These are phyloP conservation scores for Diplogasteroides magnus DNA, from an alignment of 1,140 invertebrate genomes.

Conservation along the genomic window DNA sequence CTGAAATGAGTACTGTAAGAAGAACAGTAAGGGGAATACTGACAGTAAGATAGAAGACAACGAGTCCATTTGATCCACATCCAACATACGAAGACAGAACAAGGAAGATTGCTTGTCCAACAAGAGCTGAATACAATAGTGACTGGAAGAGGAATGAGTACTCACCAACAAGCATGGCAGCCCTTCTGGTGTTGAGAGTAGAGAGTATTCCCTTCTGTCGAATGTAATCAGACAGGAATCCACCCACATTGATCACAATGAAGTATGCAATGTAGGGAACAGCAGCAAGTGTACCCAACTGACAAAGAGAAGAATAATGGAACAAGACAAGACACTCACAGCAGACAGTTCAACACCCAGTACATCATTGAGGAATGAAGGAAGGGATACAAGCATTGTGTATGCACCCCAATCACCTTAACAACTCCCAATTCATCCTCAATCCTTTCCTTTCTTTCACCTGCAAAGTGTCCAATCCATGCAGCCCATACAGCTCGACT, in stretches of 20 bases:
- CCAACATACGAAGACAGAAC: constrained; percentile 40
- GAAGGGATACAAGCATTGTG: constrained; percentile 83
- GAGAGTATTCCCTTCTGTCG: constrained; percentile 39
- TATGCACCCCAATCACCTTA: constrained; percentile 80
- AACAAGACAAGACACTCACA: constrained; percentile 23
- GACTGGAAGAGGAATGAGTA: too few species aligned
- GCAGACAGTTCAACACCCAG: constrained; percentile 59
- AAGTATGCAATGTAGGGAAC: constrained; percentile 71
- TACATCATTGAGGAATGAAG: constrained; percentile 85
- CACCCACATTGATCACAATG: constrained; percentile 58
- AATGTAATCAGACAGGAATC: constrained; percentile 59
- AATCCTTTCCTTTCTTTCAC: constrained; percentile 46
- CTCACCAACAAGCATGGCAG: constrained; percentile 50
- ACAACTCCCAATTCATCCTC: not conserved
- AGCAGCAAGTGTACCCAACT: constrained; percentile 81
- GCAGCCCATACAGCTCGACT: constrained; percentile 85
- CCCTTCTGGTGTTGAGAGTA: constrained; percentile 49
- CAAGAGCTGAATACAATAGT: constrained; percentile 35
- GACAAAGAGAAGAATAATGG: constrained; percentile 26
- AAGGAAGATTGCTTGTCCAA: constrained; percentile 49
- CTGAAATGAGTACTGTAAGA: too few species aligned
- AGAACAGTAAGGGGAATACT: too few species aligned
- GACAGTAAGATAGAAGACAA: constrained; percentile 44
- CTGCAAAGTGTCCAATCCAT: constrained; percentile 78
- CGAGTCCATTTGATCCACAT: constrained; percentile 50